These are phyloP conservation scores for Acromyrmex heyeri DNA, from an alignment of 1,140 invertebrate species.

Conservation along the genomic window DNA sequence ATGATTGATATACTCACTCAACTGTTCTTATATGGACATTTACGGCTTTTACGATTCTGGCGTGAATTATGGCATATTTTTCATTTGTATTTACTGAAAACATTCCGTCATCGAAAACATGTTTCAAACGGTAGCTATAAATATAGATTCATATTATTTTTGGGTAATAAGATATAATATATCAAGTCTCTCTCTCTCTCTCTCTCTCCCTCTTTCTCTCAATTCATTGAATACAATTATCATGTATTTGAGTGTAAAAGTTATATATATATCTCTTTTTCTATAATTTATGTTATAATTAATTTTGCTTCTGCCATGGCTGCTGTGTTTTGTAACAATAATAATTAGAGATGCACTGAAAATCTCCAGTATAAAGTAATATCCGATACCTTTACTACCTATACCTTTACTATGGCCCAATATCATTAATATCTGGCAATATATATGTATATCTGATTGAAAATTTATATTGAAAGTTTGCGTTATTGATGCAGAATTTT, in stretches of 20 bases:
- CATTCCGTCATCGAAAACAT: background rate
- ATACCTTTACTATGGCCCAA: too few species aligned
- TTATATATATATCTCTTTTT: background rate
- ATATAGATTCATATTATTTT: background rate
- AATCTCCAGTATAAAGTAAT: too few species aligned
- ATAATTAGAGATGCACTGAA: background rate
- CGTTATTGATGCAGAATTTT: too few species aligned
- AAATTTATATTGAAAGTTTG: too few species aligned
- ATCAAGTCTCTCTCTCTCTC: background rate
- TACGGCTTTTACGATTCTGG: background rate
- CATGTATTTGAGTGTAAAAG: background rate
- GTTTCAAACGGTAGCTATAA: slow-evolving; percentile 38
- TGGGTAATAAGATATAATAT: background rate
- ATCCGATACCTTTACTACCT: too few species aligned
- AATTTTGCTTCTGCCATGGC: background rate
- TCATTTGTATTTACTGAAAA: background rate
- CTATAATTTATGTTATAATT: background rate
- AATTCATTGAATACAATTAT: background rate
- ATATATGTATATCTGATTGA: too few species aligned
- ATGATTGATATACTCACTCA: slow-evolving; percentile 20
- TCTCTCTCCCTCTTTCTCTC: too few species aligned
- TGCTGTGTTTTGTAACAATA: background rate
- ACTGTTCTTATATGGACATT: slow-evolving; percentile 18
- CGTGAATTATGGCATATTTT: background rate
- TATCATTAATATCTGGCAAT: too few species aligned